A percentile compares a stretch with the other conserved stretches of the same genome.
These are phyloP conservation scores for Trogon melanurus DNA, from an alignment of 2,113 vertebrate genomes.

Conservation along the genomic window DNA sequence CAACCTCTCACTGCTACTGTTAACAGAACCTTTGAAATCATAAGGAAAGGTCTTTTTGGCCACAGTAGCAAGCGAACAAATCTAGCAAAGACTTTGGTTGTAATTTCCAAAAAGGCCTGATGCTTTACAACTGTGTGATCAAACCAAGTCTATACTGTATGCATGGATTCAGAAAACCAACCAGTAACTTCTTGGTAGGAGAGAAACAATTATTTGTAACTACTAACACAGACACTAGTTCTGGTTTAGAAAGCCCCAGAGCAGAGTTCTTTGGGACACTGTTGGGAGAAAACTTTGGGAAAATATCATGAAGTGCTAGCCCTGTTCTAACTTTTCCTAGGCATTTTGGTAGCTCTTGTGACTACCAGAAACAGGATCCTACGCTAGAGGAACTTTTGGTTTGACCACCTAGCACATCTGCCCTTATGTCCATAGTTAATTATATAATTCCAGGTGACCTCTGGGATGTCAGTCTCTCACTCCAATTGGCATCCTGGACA, in stretches of 20 bases:
- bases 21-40: neutral
- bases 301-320: neutral
- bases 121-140: neutral
- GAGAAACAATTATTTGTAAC: neutral
- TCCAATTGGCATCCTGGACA: neutral
- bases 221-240: neutral
- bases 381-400: neutral
- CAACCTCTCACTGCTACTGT: neutral
- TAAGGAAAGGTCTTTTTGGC: neutral
- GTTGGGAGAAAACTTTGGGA: neutral
- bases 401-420: neutral
- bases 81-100: neutral
- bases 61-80: neutral
- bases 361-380: neutral
- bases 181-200: neutral
- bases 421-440: neutral
- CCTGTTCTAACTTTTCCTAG: neutral
- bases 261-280: neutral
- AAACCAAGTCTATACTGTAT: neutral
- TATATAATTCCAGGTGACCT: neutral
- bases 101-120: neutral
- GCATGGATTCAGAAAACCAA: neutral
- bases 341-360: neutral
- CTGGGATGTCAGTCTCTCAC: neutral
- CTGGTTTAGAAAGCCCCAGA: neutral